Percentiles rank a stretch among this genome's conserved stretches.
Conservation (phyloP, 2,888 invertebrate species). For the Euclidia mi region DNA sequence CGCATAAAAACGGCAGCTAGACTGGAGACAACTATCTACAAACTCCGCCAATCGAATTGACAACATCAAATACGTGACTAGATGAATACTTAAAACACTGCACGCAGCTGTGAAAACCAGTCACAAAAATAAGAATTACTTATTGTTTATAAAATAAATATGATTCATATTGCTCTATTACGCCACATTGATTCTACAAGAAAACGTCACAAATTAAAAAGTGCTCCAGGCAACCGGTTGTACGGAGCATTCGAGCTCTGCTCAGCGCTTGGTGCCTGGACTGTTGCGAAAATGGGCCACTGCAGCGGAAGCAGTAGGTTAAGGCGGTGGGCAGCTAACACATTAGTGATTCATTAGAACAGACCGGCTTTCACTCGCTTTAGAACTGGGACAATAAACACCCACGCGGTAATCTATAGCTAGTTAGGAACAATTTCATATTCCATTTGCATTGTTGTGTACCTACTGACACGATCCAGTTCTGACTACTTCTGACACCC, state of each 20-base stretch:
- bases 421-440: slow-evolving; percentile 49
- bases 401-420: slow-evolving; percentile 60
- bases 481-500: too few species aligned
- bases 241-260: slow-evolving; percentile 28
- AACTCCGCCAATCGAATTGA: too few species aligned
- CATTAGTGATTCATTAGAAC: slow-evolving; percentile 80
- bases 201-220: slow-evolving; percentile 25
- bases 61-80: too few species aligned
- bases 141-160: too few species aligned
- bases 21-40: too few species aligned
- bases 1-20: too few species aligned
- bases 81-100: too few species aligned
- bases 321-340: slow-evolving; percentile 71
- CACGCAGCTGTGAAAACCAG: too few species aligned
- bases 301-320: slow-evolving; percentile 74
- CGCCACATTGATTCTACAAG: too few species aligned
- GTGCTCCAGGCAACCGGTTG: slow-evolving; percentile 39
- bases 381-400: slow-evolving; percentile 76
- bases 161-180: too few species aligned
- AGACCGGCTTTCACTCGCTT: slow-evolving; percentile 71
- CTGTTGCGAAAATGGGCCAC: slow-evolving; percentile 76
- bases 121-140: too few species aligned
- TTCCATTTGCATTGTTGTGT: slow-evolving; percentile 46
- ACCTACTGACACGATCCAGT: slow-evolving; percentile 32
- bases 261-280: too few species aligned